Conservation (phyloP, 2,888 invertebrate species). For the Leucozona laternaria region DNA sequence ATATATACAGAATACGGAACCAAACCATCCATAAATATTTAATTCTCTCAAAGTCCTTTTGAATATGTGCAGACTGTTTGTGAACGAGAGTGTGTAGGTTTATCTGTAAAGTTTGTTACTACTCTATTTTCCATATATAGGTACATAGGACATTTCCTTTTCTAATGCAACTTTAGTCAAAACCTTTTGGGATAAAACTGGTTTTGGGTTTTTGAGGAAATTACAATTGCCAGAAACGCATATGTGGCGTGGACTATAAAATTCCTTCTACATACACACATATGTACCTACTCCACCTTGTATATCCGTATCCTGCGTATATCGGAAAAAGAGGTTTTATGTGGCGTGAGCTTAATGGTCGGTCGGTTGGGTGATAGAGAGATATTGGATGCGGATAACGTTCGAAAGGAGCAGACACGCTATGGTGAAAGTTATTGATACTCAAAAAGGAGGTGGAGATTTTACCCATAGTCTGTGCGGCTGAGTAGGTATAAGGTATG, state of each 20-base stretch:
- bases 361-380: slow-evolving; percentile 45
- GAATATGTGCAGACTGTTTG: slow-evolving; percentile 23
- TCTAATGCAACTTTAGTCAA: slow-evolving; percentile 13
- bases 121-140: background rate
- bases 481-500: background rate
- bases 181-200: background rate
- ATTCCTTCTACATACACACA: background rate
- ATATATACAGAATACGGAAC: slow-evolving; percentile 18
- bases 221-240: slow-evolving; percentile 21
- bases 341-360: slow-evolving; percentile 15
- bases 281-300: background rate
- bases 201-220: slow-evolving; percentile 24
- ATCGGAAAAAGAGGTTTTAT: slow-evolving; percentile 9
- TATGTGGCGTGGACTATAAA: slow-evolving; percentile 10
- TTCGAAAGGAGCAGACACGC: slow-evolving; percentile 21
- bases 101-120: slow-evolving; percentile 30
- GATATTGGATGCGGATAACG: slow-evolving; percentile 40
- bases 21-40: slow-evolving; percentile 63
- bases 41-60: slow-evolving; percentile 63
- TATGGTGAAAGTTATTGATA: slow-evolving; percentile 39
- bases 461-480: background rate
- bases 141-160: background rate
- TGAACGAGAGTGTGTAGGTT: background rate
- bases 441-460: background rate
- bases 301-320: slow-evolving; percentile 11